Conservation (phyloP, 2,888 invertebrate genomes). For the Vannuccia rotundouncinata region DNA sequence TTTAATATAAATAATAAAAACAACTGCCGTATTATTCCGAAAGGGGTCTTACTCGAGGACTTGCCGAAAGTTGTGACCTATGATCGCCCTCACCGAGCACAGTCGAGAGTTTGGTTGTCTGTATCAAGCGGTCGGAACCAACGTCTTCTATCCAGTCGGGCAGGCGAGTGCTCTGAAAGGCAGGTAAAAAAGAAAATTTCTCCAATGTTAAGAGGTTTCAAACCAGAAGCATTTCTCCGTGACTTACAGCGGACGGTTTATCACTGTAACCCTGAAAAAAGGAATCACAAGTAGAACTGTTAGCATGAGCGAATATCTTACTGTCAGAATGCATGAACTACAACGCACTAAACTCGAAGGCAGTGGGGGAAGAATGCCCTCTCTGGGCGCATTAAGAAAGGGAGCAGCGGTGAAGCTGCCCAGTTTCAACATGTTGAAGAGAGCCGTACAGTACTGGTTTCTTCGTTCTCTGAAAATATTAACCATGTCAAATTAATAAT, state of each 20-base stretch:
- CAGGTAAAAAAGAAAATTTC: neutral
- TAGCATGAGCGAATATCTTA: neutral
- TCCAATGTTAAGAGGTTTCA: too few species aligned
- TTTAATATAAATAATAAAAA: too few species aligned
- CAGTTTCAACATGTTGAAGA: neutral
- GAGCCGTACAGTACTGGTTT: neutral
- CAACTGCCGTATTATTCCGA: too few species aligned
- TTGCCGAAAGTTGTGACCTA: neutral
- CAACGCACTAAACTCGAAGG: neutral
- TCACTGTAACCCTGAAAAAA: neutral
- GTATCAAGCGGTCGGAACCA: neutral
- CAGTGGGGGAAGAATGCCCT: neutral
- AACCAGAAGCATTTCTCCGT: neutral
- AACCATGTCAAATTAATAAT: too few species aligned
- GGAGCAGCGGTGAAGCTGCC: neutral
- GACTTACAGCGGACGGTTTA: neutral
- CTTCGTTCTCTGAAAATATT: neutral
- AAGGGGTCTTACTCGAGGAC: neutral
- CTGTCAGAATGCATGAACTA: neutral
- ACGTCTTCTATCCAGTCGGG: neutral
- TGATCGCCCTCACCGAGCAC: neutral
- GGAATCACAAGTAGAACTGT: neutral
- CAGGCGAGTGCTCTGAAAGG: neutral
- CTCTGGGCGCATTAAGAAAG: neutral
- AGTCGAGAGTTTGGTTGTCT: neutral